Percentiles rank a stretch among this genome's conserved stretches.
Evolutionary conservation across 1,140 invertebrate genomes (phyloP).

Genomic region (Adoxophyes honmai): DNA sequence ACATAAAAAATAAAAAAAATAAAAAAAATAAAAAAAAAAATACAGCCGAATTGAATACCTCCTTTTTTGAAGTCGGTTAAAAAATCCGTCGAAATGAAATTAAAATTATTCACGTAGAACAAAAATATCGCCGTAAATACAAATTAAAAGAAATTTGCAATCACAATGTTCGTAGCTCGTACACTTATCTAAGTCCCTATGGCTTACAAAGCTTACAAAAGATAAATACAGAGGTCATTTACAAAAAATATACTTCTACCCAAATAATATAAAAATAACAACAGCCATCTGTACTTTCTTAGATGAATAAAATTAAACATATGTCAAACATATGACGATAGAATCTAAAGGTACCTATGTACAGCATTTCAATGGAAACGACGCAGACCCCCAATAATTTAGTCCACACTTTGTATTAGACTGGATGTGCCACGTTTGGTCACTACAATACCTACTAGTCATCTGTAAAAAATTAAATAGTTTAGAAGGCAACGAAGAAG

Average conservation of each 20-base stretch:
- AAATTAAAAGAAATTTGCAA: conserved; percentile 62
- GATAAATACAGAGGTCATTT: conserved; percentile 76
- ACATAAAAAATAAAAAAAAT: too few species aligned
- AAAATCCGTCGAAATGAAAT: conserved; percentile 67
- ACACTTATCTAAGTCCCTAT: conserved; percentile 69
- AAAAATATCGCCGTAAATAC: conserved; percentile 61
- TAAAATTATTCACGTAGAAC: conserved; percentile 68
- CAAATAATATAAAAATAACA: conserved; percentile 78
- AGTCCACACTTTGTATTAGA: conserved; percentile 37
- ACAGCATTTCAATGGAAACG: conserved; percentile 58
- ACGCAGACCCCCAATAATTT: conserved; percentile 30
- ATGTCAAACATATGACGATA: conserved; percentile 76
- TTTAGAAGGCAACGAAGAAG: conserved; percentile 37
- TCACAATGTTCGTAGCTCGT: conserved; percentile 73
- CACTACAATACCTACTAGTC: conserved; percentile 40
- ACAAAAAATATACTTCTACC: conserved; percentile 76
- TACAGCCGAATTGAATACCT: too few species aligned
- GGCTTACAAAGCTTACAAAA: conserved; percentile 74
- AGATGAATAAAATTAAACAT: conserved; percentile 77
- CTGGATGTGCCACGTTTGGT: conserved; percentile 62
- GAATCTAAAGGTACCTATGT: conserved; percentile 72
- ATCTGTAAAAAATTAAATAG: conserved; percentile 26
- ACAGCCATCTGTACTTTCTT: conserved; percentile 77
- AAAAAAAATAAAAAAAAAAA: too few species aligned
- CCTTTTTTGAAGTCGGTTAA: too few species aligned